Percentiles rank a stretch among this genome's conserved stretches.
Conservation (phyloP, 2,113 vertebrate genomes). For the Circaetus cinerascens region DNA sequence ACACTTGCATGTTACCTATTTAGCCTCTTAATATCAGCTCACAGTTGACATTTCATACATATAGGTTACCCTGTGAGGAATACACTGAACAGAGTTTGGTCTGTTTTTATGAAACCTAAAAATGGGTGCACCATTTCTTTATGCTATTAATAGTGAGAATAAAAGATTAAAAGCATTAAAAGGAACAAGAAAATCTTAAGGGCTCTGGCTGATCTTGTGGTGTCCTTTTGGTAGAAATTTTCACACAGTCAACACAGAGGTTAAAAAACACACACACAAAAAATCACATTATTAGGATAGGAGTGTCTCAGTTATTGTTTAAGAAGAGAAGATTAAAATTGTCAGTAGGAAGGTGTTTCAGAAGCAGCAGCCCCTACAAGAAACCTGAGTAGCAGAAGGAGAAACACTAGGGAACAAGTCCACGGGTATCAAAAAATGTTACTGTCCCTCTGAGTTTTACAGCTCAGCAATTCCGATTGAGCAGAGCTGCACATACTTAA, state of each 20-base stretch:
- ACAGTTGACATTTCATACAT: not conserved
- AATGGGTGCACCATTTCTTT: not conserved
- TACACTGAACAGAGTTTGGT: not conserved
- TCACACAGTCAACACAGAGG: not conserved
- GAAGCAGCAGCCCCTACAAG: not conserved
- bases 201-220: not conserved
- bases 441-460: not conserved
- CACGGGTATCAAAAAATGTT: not conserved
- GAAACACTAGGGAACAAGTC: not conserved
- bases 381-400: not conserved
- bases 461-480: not conserved
- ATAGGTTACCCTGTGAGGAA: not conserved
- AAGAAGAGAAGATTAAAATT: not conserved
- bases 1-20: not conserved
- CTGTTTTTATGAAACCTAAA: not conserved
- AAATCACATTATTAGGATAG: not conserved
- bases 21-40: not conserved
- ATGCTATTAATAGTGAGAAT: not conserved
- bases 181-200: not conserved
- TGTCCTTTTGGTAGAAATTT: not conserved
- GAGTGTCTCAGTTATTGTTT: not conserved
- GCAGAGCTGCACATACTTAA: not conserved
- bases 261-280: not conserved
- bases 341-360: not conserved
- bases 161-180: not conserved